phyloP scores from a whole-genome alignment of 2,113 vertebrate genomes.

The Scytalopus superciliaris region DNA sequence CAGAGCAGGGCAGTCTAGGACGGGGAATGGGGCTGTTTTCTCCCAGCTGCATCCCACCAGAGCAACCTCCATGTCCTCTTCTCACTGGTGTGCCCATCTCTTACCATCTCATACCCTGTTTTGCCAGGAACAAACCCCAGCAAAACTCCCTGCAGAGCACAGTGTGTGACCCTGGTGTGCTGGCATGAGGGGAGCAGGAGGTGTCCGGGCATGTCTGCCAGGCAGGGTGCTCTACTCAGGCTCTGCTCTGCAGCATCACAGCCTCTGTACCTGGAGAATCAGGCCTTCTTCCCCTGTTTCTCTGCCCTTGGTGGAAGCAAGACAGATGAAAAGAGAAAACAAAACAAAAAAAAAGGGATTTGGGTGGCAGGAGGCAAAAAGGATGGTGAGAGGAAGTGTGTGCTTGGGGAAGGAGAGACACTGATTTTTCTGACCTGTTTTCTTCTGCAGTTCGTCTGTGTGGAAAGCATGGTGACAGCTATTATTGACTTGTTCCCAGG shows the following conservation, averaged over 20 bases:
- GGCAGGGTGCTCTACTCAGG: neutral
- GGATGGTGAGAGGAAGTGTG: neutral
- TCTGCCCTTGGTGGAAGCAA: neutral
- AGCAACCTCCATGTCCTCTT: neutral
- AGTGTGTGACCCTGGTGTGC: neutral
- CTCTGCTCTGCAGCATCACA: neutral
- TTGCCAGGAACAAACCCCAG: neutral
- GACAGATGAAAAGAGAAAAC: neutral
- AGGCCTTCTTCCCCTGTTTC: neutral
- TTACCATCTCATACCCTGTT: neutral
- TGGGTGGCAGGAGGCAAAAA: neutral
- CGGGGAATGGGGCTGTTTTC: neutral
- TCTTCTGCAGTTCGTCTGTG: constrained; percentile 84
- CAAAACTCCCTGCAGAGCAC: neutral
- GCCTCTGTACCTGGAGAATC: neutral
- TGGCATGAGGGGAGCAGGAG: rapidly evolving
- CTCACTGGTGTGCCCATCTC: neutral
- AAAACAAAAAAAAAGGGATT: neutral
- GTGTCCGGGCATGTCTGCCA: neutral
- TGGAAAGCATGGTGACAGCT: constrained; percentile 91
- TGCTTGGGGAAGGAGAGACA: neutral
- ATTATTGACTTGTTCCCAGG: constrained; percentile 86
- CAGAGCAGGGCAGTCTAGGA: neutral
- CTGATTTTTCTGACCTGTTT: neutral
- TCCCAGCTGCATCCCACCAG: neutral